These are phyloP conservation scores for Opisthograptis luteolata DNA, from an alignment of 2,888 invertebrate genomes.

Conservation along the genomic window DNA sequence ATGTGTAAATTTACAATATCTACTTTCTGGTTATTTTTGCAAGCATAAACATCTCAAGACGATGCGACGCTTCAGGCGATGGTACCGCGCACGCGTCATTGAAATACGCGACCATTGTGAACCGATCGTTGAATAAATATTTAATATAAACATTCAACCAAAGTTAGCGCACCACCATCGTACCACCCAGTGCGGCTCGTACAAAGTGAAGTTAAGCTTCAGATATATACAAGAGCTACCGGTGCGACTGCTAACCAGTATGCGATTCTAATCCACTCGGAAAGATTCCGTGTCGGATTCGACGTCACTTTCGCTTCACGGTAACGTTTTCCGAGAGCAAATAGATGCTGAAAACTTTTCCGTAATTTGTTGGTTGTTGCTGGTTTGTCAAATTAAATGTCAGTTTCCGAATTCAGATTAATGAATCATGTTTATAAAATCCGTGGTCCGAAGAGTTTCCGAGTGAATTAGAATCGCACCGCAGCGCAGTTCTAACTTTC, in stretches of 20 bases:
- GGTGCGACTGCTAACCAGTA: not conserved
- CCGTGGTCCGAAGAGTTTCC: no score
- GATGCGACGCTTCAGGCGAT: conserved; percentile 53
- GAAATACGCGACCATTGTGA: conserved; percentile 80
- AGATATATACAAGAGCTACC: not conserved
- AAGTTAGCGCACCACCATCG: conserved; percentile 64
- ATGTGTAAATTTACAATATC: not conserved
- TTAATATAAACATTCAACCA: conserved; percentile 36
- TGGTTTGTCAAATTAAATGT: no score
- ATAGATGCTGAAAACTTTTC: no score
- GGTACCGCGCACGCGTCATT: conserved; percentile 59
- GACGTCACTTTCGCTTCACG: no score
- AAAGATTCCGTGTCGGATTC: no score
- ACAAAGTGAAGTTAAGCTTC: conserved; percentile 49
- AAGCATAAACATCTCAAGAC: conserved; percentile 21
- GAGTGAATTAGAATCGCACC: no score
- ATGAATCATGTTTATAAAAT: no score
- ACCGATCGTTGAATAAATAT: conserved; percentile 76
- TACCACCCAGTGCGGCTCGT: conserved; percentile 75
- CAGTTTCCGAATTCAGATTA: no score
- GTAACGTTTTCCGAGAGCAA: no score
- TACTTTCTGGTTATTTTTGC: not conserved
- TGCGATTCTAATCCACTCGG: not conserved
- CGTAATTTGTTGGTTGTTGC: no score
- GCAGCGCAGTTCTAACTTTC: no score